Conservation (phyloP, 2,888 invertebrate species). For the Lasioglossum leucozonium region DNA sequence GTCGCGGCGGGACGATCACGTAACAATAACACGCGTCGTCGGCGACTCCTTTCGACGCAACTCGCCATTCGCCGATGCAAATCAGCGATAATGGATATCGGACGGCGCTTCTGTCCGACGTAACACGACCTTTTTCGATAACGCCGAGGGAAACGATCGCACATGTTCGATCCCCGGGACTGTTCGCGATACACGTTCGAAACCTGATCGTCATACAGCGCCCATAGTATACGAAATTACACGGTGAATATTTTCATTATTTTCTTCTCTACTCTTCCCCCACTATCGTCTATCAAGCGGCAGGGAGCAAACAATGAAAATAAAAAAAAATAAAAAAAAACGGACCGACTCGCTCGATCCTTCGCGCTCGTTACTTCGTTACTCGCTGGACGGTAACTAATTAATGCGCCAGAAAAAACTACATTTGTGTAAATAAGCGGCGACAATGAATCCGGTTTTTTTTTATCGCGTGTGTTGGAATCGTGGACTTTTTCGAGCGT, state of each 20-base stretch:
- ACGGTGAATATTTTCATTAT: background rate
- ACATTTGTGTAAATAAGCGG: no score
- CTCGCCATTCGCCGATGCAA: slow-evolving; percentile 36
- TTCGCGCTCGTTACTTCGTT: no score
- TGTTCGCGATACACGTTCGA: background rate
- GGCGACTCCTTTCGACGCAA: slow-evolving; percentile 32
- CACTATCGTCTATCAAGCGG: background rate
- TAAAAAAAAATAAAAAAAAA: no score
- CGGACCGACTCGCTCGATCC: no score
- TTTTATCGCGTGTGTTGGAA: no score
- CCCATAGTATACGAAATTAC: background rate
- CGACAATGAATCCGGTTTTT: no score
- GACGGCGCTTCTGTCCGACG: slow-evolving; percentile 36
- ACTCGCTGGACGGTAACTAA: no score
- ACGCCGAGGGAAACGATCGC: slow-evolving; percentile 24
- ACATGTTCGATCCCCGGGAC: slow-evolving; percentile 19
- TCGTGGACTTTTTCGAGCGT: no score
- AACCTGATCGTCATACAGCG: background rate
- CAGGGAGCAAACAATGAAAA: no score
- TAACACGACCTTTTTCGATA: slow-evolving; percentile 40
- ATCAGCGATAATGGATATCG: slow-evolving; percentile 57
- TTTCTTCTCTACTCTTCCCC: background rate
- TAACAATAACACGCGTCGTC: slow-evolving; percentile 22
- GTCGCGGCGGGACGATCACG: slow-evolving; percentile 28
- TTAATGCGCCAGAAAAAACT: no score